These are phyloP conservation scores for Hypolimnas misippus DNA, from an alignment of 2,888 invertebrate species.

Conservation along the genomic window DNA sequence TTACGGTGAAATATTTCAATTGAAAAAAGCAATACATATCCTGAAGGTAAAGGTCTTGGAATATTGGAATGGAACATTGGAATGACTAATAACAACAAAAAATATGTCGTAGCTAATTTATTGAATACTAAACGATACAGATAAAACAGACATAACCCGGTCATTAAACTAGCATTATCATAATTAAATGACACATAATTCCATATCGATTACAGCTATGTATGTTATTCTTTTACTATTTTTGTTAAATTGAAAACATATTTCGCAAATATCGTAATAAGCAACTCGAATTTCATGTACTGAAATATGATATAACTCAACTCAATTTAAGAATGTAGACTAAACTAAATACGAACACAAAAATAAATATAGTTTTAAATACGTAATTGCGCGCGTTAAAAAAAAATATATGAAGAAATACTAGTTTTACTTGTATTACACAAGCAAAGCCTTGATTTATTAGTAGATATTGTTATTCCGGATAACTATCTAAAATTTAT, in stretches of 20 bases:
- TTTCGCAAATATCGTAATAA: no score
- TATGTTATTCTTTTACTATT: background rate
- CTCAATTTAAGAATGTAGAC: no score
- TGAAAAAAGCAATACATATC: background rate
- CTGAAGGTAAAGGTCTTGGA: background rate
- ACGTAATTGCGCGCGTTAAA: no score
- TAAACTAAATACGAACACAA: no score
- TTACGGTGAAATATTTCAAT: background rate
- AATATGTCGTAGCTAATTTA: slow-evolving; percentile 18
- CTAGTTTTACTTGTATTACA: no score
- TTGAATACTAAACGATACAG: slow-evolving; percentile 18
- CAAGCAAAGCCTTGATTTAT: no score
- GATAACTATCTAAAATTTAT: no score
- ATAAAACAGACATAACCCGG: slow-evolving; percentile 38
- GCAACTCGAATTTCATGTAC: no score
- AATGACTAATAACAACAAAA: slow-evolving; percentile 41
- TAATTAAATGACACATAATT: slow-evolving; percentile 12
- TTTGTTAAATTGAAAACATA: background rate
- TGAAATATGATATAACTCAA: no score
- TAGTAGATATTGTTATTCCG: no score
- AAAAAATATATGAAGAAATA: no score
- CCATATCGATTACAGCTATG: background rate
- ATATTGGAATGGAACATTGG: slow-evolving; percentile 20
- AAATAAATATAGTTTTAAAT: no score
- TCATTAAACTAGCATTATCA: slow-evolving; percentile 33